Base-by-base conservation (phyloP, 1,140 invertebrate species). In the Euura lappo region DNA sequence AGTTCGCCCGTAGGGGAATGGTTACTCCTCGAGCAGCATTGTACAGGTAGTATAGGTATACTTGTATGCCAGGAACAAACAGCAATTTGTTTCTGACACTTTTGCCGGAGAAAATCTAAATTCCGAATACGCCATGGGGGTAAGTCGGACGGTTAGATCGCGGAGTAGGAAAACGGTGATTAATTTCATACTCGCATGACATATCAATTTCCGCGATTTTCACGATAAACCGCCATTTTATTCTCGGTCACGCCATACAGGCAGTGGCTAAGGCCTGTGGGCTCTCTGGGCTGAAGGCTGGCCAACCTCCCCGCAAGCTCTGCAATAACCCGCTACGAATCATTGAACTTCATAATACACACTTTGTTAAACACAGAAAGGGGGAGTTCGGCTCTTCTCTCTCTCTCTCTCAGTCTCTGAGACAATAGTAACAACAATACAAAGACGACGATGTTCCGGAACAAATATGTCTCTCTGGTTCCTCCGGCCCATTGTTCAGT, bases 111-210 rank as follows among this genome's bases (percentile, higher is more conserved):
- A 60, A 60, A 60, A 60, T 60, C 51, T 60, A 60, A 60, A 6
- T 60, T 3, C 13, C 10, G 51, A 60, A 60, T 11, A n/a, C 51
- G 28, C 28, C 28, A 28, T 28, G 28, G 28, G 28, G 28, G 28
- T 28, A 28, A 28, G 28, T 28, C 28, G 13, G 3, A n/a, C 8
- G 51, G 6, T 3, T 3, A 6, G 4, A 28, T 28, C 28, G 28
- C 28, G 28, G 28, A 28, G 28, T 28, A 28, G 28, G 28, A 28
- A 28, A 28, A 28, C 28, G 51, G 6, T 60, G 51, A 11, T 60
- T n/a, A 60, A 60, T 60, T 60, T 60, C 13, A 60, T 60, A 60
- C 51, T 60, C 51, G 51, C 51, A 60, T 60, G 51, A 60, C 51
- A 6, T 60, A 60, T 60, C 51, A 60, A 60, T 60, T 60, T 60